Base-by-base conservation (phyloP, 1,140 invertebrate species). In the Euwallacea fornicatus region DNA sequence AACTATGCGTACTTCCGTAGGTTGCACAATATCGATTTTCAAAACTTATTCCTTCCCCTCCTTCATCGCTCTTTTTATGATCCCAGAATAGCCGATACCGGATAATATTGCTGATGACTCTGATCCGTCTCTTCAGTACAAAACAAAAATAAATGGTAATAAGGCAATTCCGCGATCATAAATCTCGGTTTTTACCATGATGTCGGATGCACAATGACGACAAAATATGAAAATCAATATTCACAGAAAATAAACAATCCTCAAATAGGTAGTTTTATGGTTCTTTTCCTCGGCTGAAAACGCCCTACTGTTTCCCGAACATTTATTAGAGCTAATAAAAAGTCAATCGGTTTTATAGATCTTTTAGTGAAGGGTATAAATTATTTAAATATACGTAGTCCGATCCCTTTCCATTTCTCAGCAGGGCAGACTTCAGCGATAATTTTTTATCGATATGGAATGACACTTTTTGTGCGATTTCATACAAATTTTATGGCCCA, bases 401-500 rank as follows among this genome's bases (percentile, higher is more conserved):
- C 8, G 56, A 16, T 16, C 42, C 42, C 15, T 44, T 44, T 43
- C 42, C 16, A 62, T 62, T 44, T 62, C 43, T 21, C 60, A 62
- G 60, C 60, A 16, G 60, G 43, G 46, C 42, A 62, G 60, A 46
- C 43, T 46, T 62, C 43, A 46, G 60, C 60, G 46, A 62, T 62
- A 62, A 44, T 46, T 62, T 62, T 62, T 62, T 62, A 62, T 62
- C 46, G 60, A 46, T 62, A 62, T 62, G 46, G 42, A 10, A 11
- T 16, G 15, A 42, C 42, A 15, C 60, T 59, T 59, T 59, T 59
- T 59, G 42, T 59, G 42, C 42, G 11, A 10, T 41, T 11, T 41
- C 42, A 59, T 59, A 59, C 56, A 59, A 59, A 59, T 59, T 59
- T 59, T 59, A 59, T 59, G 16, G 56, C 10, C 42, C 2, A 11